phyloP scores from a whole-genome alignment of 2,888 invertebrate genomes.

The Lasioglossum lativentre region DNA sequence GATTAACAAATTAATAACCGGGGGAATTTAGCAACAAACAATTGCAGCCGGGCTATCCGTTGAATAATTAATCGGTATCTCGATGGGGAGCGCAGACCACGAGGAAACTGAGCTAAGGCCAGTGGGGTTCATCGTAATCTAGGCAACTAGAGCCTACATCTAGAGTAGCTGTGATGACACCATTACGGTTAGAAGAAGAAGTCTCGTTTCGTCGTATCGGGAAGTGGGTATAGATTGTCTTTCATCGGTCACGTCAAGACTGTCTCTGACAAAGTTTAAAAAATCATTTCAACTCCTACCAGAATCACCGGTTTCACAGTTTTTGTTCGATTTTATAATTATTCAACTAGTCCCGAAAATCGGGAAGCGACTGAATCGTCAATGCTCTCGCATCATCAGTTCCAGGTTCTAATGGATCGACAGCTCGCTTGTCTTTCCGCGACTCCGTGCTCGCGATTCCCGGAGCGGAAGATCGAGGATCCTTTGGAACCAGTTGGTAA shows the following conservation, averaged over 20 bases:
- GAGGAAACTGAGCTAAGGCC: constrained; percentile 15
- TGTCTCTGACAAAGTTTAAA: neutral
- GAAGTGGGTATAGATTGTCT: neutral
- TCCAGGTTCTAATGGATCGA: neutral
- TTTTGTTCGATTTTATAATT: neutral
- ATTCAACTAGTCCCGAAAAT: neutral
- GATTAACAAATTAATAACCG: too few species aligned
- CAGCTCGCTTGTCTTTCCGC: neutral
- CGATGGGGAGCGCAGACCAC: neutral
- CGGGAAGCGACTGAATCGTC: neutral
- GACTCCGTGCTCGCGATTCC: neutral
- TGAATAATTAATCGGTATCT: neutral
- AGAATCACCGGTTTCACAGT: too few species aligned
- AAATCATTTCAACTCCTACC: too few species aligned
- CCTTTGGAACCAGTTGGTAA: constrained; percentile 15
- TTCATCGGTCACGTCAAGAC: neutral
- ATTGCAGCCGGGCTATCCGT: neutral
- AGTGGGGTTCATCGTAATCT: constrained; percentile 3
- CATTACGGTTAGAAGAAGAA: neutral
- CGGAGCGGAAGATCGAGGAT: constrained; percentile 11
- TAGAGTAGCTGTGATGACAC: neutral
- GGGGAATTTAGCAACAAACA: neutral
- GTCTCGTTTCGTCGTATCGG: neutral
- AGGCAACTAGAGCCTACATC: constrained; percentile 13
- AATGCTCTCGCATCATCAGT: neutral